Evolutionary conservation across 2,888 invertebrate genomes (phyloP), one percentile per base, ranked within the genome.

Genomic region (Spisula subtruncata): DNA sequence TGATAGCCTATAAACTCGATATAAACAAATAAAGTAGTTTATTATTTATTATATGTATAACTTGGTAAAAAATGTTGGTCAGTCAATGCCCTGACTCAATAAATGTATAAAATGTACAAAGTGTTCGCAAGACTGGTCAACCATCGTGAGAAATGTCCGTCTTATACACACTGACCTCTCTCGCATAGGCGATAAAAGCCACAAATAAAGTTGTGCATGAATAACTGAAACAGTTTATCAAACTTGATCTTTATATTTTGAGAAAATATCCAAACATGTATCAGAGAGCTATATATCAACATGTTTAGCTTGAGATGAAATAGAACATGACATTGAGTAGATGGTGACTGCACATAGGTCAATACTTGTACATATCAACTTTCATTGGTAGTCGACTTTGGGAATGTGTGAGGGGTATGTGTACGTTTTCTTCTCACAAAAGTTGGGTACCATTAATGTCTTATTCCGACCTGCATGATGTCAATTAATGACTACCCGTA

Each of bases 91-190:
- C 75, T 32, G 75, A n/a, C n/a, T n/a, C 51, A 6, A 54, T 79
- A 54, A 41, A 41, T 8, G 41, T 41, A 41, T 8, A 41, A n/a
- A n/a, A n/a, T n/a, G n/a, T n/a, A n/a, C n/a, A n/a, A n/a, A 41
- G 41, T 41, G 8, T 80, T 80, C 25, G 85, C 80, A 79, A n/a
- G 56, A 56, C 54, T 80, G 85, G 56, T 56, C 85, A 85, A 79
- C 56, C 29, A 86, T 75, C 89, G 89, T 89, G 89, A 89, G 89
- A 89, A 89, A 16, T 89, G 89, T 79, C 89, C 89, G 46, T 75
- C 75, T 75, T 80, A 83, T 48, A 83, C 41, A 75, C 85, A 41
- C 85, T 89, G 85, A 89, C 75, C 85, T 83, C 60, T 51, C 71
- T 79, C 25, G 41, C 25, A 51, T 75, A 86, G 60, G 85, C 71